Evolutionary conservation across 2,888 invertebrate species (phyloP).

Genomic region (Leucoma salicis): DNA sequence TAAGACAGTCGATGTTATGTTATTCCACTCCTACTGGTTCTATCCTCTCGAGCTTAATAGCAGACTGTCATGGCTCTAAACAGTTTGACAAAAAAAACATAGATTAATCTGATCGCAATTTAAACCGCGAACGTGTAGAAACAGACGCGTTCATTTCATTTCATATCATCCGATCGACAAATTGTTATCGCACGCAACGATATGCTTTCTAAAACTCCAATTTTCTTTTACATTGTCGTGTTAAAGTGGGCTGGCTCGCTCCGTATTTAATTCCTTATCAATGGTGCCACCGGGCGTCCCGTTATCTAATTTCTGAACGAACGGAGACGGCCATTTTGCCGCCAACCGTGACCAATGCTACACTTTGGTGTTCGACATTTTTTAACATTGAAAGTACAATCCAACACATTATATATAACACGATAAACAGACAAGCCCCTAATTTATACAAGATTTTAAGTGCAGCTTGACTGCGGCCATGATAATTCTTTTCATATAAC

Average conservation of each 20-base stretch:
- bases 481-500: slow-evolving; percentile 53
- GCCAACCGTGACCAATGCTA: slow-evolving; percentile 49
- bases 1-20: too few relatives aligned
- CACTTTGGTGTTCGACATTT: slow-evolving; percentile 34
- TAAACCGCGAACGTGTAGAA: slow-evolving; percentile 9
- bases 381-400: slow-evolving; percentile 18
- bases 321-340: slow-evolving; percentile 40
- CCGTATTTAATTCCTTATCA: slow-evolving; percentile 63
- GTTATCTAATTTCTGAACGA: slow-evolving; percentile 67
- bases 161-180: slow-evolving; percentile 41
- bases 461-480: too few relatives aligned
- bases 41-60: too few relatives aligned
- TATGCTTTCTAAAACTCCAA: slow-evolving; percentile 63
- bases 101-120: too few relatives aligned
- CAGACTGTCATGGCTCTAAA: too few relatives aligned
- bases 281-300: slow-evolving; percentile 56
- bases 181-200: slow-evolving; percentile 42
- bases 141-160: slow-evolving; percentile 14
- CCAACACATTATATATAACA: not conserved
- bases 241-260: slow-evolving; percentile 41
- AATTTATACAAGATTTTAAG: too few relatives aligned
- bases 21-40: too few relatives aligned
- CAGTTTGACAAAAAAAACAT: too few relatives aligned
- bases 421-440: too few relatives aligned
- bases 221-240: slow-evolving; percentile 53